A percentile compares a stretch with the other conserved stretches of the same genome.
Evolutionary conservation across 2,888 invertebrate genomes (phyloP).

Genomic region (Sphaerophoria taeniata): DNA sequence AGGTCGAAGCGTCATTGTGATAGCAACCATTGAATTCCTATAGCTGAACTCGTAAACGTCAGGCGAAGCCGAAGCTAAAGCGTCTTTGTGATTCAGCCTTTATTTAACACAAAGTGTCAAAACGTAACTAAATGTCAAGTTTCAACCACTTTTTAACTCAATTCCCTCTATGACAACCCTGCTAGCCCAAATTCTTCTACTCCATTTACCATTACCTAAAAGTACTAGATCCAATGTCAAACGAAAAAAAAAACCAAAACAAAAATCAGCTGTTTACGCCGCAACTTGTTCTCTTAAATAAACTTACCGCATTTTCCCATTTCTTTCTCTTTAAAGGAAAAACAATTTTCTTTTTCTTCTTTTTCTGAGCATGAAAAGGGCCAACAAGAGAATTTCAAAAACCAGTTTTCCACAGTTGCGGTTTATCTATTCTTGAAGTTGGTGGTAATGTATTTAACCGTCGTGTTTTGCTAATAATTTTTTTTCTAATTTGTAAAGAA

Average conservation of each 20-base stretch:
- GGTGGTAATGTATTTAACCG: slow-evolving; percentile 13
- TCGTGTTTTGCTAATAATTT: background rate
- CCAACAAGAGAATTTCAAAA: slow-evolving; percentile 54
- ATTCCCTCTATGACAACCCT: slow-evolving; percentile 11
- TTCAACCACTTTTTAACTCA: background rate
- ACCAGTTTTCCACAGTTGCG: slow-evolving; percentile 72
- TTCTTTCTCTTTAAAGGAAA: too few relatives aligned
- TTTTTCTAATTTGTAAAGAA: slow-evolving; percentile 5
- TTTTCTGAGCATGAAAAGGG: slow-evolving; percentile 39
- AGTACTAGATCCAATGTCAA: slow-evolving; percentile 23
- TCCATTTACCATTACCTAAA: background rate
- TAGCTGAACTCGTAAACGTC: too few relatives aligned
- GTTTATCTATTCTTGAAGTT: slow-evolving; percentile 67
- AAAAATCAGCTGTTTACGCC: slow-evolving; percentile 66
- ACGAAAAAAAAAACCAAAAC: slow-evolving; percentile 3
- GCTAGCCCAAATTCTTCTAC: background rate
- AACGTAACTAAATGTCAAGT: too few relatives aligned
- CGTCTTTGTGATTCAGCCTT: too few relatives aligned
- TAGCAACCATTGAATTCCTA: too few relatives aligned
- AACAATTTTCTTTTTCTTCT: slow-evolving; percentile 9
- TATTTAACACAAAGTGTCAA: too few relatives aligned
- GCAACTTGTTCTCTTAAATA: slow-evolving; percentile 60
- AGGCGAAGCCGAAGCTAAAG: too few relatives aligned
- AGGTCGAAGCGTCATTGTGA: too few relatives aligned
- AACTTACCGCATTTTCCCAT: slow-evolving; percentile 34